Base-by-base conservation (phyloP, 2,888 invertebrate genomes). In the Trimorus sp. region DNA sequence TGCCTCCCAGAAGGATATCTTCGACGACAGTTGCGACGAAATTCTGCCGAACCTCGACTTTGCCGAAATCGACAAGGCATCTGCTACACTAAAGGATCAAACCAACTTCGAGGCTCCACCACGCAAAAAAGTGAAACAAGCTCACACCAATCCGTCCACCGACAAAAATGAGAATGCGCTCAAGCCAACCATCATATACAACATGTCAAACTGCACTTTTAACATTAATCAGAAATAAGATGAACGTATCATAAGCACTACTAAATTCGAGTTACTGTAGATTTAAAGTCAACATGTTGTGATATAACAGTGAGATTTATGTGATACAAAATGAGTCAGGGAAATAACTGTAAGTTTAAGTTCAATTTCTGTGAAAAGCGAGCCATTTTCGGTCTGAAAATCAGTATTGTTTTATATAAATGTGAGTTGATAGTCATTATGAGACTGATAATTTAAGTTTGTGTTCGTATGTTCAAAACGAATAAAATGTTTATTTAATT, bases 401-500 rank as follows among this genome's bases (percentile, higher is more conserved):
- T 45, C 45, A 45, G 45, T 48, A 48, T 12, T 48, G 1, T 48
- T 12, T 48, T 12, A n/a, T 48, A 12, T 1, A 48, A 48, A 48
- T 1, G n/a, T 12, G 48, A 48, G 6, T 12, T 48, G 6, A 48
- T 2, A 12, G 9, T 48, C 1, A 12, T 48, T 48, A 1, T 12
- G 1, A 48, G 48, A n/a, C 12, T 12, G 12, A 48, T 45, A 45
- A 45, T 45, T 1, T 45, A 1, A 45, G 45, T 45, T 45, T 45
- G n/a, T 48, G 48, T 12, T 48, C 14, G 9, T 12, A 48, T 48
- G n/a, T 48, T 48, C 40, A n/a, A 48, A 48, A 12, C 48, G 48
- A 48, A 48, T 48, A 48, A 48, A 48, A 48, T 12, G 48, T 48
- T 48, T 6, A 12, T 48, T 48, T n/a, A 48, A 48, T 48, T 48